These are phyloP conservation scores for Calypte anna DNA, from an alignment of 2,113 vertebrate species.

Conservation along the genomic window DNA sequence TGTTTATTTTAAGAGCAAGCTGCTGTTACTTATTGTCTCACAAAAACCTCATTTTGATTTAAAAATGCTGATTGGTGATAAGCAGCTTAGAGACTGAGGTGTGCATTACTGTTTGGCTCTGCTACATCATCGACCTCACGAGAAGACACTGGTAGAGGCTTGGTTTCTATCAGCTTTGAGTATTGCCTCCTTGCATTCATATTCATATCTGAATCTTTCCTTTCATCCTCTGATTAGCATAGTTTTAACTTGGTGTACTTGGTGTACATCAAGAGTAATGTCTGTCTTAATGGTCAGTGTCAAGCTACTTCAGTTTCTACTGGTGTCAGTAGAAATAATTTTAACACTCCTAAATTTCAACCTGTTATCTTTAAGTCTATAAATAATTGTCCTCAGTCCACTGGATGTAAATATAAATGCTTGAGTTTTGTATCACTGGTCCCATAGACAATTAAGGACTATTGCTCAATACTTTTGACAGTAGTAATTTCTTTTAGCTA, in stretches of 20 bases:
- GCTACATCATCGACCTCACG: accelerated
- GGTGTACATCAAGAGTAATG: neutral
- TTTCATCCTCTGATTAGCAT: neutral
- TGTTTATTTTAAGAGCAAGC: neutral
- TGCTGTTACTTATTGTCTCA: neutral
- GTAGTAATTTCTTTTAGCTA: constrained; percentile 15
- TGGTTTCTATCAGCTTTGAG: neutral
- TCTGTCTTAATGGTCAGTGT: neutral
- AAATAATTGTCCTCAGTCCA: constrained; percentile 14
- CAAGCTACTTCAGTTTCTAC: neutral
- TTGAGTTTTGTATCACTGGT: neutral
- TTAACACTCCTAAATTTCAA: neutral
- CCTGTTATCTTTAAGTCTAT: neutral
- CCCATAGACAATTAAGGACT: neutral
- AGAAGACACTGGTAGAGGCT: neutral
- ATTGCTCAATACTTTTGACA: neutral
- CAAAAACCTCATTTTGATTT: neutral
- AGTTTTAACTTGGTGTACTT: neutral
- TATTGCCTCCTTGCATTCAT: neutral
- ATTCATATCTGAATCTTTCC: neutral
- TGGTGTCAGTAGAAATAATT: neutral
- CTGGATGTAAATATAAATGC: neutral
- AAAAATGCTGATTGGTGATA: neutral
- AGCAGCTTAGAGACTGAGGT: neutral
- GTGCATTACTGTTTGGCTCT: neutral